These are phyloP conservation scores for Ibidorhyncha struthersii DNA, from an alignment of 2,113 vertebrate genomes.

Conservation along the genomic window DNA sequence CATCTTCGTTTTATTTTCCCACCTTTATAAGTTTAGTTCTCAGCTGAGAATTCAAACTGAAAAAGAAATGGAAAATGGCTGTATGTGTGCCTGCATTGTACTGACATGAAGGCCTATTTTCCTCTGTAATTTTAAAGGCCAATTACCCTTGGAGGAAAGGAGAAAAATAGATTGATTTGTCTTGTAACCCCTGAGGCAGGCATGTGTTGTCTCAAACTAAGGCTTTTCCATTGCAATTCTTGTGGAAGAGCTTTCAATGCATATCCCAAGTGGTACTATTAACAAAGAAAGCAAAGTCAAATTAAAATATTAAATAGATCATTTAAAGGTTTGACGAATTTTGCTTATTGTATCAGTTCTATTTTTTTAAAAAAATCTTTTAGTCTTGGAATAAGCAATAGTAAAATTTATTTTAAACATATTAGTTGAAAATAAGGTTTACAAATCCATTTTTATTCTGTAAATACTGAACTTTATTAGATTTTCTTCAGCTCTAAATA, in stretches of 20 bases:
- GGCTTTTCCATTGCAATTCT: slow-evolving; percentile 6
- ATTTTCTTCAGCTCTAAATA: slow-evolving; percentile 4
- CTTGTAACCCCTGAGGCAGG: slow-evolving; percentile 64
- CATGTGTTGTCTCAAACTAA: slow-evolving; percentile 53
- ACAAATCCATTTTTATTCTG: background rate
- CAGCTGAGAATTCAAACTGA: slow-evolving; percentile 41
- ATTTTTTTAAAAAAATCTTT: background rate
- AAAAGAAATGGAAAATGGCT: slow-evolving; percentile 45
- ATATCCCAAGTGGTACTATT: slow-evolving; percentile 10
- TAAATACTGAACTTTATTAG: background rate
- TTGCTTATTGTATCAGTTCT: background rate
- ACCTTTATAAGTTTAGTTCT: slow-evolving; percentile 44
- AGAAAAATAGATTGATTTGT: slow-evolving; percentile 70
- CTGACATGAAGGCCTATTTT: slow-evolving; percentile 46
- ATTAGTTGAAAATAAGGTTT: background rate
- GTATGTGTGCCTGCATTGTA: background rate
- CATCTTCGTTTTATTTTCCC: slow-evolving; percentile 35
- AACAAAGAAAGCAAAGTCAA: slow-evolving; percentile 22
- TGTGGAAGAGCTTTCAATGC: slow-evolving; percentile 41
- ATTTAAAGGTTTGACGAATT: background rate
- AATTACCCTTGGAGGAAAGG: slow-evolving; percentile 70
- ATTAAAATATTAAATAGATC: slow-evolving; percentile 41
- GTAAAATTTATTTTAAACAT: background rate
- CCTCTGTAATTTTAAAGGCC: slow-evolving; percentile 64
- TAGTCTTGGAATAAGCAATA: background rate